These are phyloP conservation scores for Balanococcus diminutus DNA, from an alignment of 2,888 invertebrate genomes.

Conservation along the genomic window DNA sequence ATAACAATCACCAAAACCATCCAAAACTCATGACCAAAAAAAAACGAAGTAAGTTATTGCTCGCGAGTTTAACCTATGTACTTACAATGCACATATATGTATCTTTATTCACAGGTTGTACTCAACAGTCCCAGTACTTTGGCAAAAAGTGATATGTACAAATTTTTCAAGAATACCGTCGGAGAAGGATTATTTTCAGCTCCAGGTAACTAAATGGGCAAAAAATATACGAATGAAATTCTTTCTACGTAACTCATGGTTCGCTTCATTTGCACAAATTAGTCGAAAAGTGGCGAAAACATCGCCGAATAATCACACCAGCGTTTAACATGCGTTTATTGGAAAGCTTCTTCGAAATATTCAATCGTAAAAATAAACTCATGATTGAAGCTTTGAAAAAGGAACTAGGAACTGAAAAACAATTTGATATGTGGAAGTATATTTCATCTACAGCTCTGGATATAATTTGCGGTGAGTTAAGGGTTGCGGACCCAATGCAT, in stretches of 20 bases:
- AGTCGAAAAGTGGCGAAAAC: slow-evolving; percentile 63
- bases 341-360: slow-evolving; percentile 61
- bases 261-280: background rate
- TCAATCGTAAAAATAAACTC: slow-evolving; percentile 61
- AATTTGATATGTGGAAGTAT: slow-evolving; percentile 57
- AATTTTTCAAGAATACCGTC: slow-evolving; percentile 58
- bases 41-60: too few relatives aligned
- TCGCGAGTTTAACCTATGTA: too few relatives aligned
- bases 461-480: slow-evolving; percentile 58
- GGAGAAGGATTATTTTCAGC: slow-evolving; percentile 59
- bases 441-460: slow-evolving; percentile 58
- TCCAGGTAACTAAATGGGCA: slow-evolving; percentile 57
- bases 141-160: slow-evolving; percentile 58
- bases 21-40: too few relatives aligned
- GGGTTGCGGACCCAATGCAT: too few relatives aligned
- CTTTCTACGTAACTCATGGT: background rate
- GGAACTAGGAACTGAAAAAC: slow-evolving; percentile 58
- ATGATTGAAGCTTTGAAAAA: slow-evolving; percentile 61
- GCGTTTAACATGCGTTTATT: slow-evolving; percentile 64
- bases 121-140: slow-evolving; percentile 58
- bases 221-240: background rate
- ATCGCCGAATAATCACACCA: slow-evolving; percentile 64
- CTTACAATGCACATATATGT: too few relatives aligned
- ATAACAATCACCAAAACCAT: too few relatives aligned
- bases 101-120: slow-evolving; percentile 58